phyloP scores from a whole-genome alignment of 1,140 invertebrate genomes.

The Lethrus apterus region DNA sequence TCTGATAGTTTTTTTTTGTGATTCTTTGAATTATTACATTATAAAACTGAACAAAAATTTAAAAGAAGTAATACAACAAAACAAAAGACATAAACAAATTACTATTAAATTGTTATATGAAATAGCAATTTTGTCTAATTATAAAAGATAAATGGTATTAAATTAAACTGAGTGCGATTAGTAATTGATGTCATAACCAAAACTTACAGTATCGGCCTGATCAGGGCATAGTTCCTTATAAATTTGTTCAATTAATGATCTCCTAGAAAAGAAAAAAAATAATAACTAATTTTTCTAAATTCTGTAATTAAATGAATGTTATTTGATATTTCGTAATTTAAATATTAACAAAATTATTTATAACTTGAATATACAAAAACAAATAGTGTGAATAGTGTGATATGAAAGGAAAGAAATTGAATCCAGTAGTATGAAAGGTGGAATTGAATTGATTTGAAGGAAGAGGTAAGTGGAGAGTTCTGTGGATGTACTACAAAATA shows the following conservation, averaged over 20 bases:
- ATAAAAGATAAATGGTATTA: too few species aligned
- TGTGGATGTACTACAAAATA: too few species aligned
- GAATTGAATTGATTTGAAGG: slow-evolving; percentile 7
- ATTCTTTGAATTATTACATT: too few species aligned
- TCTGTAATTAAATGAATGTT: neutral
- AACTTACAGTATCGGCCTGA: slow-evolving; percentile 54
- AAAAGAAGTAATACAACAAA: too few species aligned
- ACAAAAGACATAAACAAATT: too few species aligned
- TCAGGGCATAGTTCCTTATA: slow-evolving; percentile 56
- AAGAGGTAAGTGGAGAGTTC: neutral
- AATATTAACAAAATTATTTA: slow-evolving; percentile 15
- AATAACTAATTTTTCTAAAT: neutral
- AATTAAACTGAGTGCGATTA: too few species aligned
- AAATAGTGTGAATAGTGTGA: slow-evolving; percentile 1
- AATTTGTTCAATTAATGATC: slow-evolving; percentile 54
- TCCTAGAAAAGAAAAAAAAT: slow-evolving; percentile 45
- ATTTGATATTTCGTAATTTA: slow-evolving; percentile 7
- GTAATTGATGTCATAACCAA: slow-evolving; percentile 16
- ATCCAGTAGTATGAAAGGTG: slow-evolving; percentile 9
- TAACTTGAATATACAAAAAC: slow-evolving; percentile 13
- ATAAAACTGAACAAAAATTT: too few species aligned
- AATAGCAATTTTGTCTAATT: too few species aligned
- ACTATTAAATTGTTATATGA: too few species aligned
- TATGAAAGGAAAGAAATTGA: slow-evolving; percentile 2
- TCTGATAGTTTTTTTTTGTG: too few species aligned